Base-by-base conservation (phyloP, 2,113 vertebrate genomes). In the Lanius collurio region DNA sequence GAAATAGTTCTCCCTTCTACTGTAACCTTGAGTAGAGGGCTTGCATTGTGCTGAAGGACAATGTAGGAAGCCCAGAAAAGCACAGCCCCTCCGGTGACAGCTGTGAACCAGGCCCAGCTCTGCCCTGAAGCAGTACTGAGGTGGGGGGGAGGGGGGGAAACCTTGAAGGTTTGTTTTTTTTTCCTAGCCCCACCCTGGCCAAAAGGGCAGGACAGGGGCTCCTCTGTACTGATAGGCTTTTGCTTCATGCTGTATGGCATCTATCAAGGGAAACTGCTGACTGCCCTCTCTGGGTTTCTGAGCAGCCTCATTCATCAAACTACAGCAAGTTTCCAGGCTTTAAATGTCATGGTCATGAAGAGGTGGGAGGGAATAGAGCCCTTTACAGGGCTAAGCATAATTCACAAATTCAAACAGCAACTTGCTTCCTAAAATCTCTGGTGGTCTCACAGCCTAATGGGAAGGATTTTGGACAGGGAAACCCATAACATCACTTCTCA, bases 221-320 rank as follows among this genome's bases (percentile, higher is more conserved):
- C 13, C 80, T 86, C 71, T 77, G 83, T 68, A 69, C 67, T 3
- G 7, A 52, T 30, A 57, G 55, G 15, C 50, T 83, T 70, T 35
- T 28, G 73, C 87, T 93, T 52, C n/a, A 6, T 83, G 69, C 44
- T 76, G 5, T 46, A 71, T 46, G 84, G 83, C 71, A 90, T 74
- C 67, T 87, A 65, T 95, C 60, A 47, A 70, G 67, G 47, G 78
- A 93, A 95, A 93, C 35, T 82, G 95, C 90, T 96, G 96, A 78
- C 87, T 74, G 67, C 49, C 6, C 64, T 88, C 70, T 79, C 71
- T 31, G 60, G 53, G 47, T 71, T 92, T 92, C 87, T 85, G 76
- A 94, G 82, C 73, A 76, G 74, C 79, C 49, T 87, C 37, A 1
- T 91, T 95, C 92, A 95, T 95, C 92, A 95, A 94, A 82, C 71